Base-by-base conservation (phyloP, 2,797 vertebrate genomes). In the Benthosema pterotum region DNA sequence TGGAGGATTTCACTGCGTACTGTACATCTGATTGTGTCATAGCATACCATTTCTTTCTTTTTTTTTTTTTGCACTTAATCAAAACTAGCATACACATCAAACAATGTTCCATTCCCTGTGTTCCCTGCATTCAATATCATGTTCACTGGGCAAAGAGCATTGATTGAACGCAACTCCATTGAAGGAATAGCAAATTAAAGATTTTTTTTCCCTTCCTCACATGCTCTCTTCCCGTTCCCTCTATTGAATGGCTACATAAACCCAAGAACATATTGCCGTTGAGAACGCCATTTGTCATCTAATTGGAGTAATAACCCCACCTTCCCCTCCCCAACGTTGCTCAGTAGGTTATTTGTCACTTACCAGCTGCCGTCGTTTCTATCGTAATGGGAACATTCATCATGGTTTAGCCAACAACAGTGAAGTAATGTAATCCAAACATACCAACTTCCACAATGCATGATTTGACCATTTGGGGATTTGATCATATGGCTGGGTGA, bases 321-420 rank as follows among this genome's bases (percentile, higher is more conserved):
- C n/a, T 63, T 74, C 79, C 68, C 61, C 53, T 77, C 19, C 6
- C 53, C 55, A 59, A 38, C 32, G 67, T 42, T 69, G 61, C 75
- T 58, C 64, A 68, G 59, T 60, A 73, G 5, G 75, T 82, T 67
- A 78, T 85, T 78, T 79, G 71, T 86, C 81, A 82, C 57, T 53
- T 71, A 79, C 51, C 42, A 66, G 71, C 69, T 69, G 54, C 60
- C 70, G 43, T 60, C 56, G 54, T 62, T n/a, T n/a, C 42, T 28
- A 50, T 56, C 54, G 53, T 83, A 85, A 84, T 86, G 57, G 74
- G 71, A 74, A 74, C 81, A 86, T 82, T 83, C 63, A 84, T 86
- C 85, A 83, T 78, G 42, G 22, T 74, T 72, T 74, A 53, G n/a
- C n/a, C n/a, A n/a, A n/a, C 17, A 72, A 46, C 15, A 57, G 42